A percentile compares a stretch with the other conserved stretches of the same genome.
Conservation (phyloP, 2,113 vertebrate species). For the Leucosticte australis region DNA sequence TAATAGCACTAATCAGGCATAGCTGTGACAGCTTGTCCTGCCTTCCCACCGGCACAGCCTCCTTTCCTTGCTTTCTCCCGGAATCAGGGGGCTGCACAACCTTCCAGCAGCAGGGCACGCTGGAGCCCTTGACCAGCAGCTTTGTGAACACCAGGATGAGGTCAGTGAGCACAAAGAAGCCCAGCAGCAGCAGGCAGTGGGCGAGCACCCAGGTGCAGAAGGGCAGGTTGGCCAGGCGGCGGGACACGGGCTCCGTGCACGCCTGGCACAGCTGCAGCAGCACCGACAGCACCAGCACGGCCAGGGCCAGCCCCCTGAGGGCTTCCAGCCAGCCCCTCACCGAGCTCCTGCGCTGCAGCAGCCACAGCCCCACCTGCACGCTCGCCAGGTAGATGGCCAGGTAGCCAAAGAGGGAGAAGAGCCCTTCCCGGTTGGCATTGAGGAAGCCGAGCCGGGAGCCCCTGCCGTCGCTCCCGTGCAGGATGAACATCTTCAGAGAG, state of each 20-base stretch:
- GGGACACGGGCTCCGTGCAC: slow-evolving; percentile 81
- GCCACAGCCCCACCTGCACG: slow-evolving; percentile 85
- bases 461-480: slow-evolving; percentile 80
- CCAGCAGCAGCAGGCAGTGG: slow-evolving; percentile 81
- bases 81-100: background rate
- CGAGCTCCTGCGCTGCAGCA: slow-evolving; percentile 72
- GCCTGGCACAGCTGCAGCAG: slow-evolving; percentile 71
- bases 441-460: slow-evolving; percentile 77
- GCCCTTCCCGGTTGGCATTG: slow-evolving; percentile 90
- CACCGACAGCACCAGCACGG: slow-evolving; percentile 61
- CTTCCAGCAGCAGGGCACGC: slow-evolving; percentile 83
- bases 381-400: slow-evolving; percentile 88
- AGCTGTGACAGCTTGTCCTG: background rate
- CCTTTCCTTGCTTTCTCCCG: background rate
- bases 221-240: slow-evolving; percentile 88
- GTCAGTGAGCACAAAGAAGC: slow-evolving; percentile 74
- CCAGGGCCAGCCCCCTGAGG: slow-evolving; percentile 58
- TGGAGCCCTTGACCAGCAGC: slow-evolving; percentile 71
- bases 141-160: slow-evolving; percentile 81
- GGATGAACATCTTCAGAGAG: slow-evolving; percentile 81
- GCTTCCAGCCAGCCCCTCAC: slow-evolving; percentile 79
- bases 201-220: slow-evolving; percentile 88
- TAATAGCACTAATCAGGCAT: slow-evolving; percentile 89
- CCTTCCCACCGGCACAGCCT: background rate
- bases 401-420: slow-evolving; percentile 88